Percentiles rank a stretch among this genome's conserved stretches.
These are phyloP conservation scores for Cotesia congregata DNA, from an alignment of 2,888 invertebrate genomes.

Conservation along the genomic window DNA sequence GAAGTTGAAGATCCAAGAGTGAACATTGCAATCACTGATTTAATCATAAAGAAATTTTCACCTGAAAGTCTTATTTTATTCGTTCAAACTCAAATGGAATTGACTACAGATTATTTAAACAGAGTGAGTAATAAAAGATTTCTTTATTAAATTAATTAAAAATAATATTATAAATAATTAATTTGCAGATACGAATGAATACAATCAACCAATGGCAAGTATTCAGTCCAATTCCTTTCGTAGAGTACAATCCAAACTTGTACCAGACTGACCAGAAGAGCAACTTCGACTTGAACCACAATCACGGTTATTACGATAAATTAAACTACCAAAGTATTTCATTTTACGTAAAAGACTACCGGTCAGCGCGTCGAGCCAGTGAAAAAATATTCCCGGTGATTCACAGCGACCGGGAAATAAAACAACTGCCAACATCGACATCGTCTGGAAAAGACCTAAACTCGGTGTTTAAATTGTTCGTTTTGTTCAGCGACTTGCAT, in stretches of 20 bases:
- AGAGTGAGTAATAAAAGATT: constrained; percentile 73
- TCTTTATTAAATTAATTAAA: neutral
- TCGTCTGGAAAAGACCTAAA: constrained; percentile 70
- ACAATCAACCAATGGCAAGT: constrained; percentile 91
- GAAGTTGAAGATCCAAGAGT: constrained; percentile 60
- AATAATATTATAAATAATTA: constrained; percentile 4
- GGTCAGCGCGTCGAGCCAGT: constrained; percentile 29
- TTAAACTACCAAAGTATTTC: constrained; percentile 81
- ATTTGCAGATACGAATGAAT: constrained; percentile 89
- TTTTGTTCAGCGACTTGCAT: constrained; percentile 78
- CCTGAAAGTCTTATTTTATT: constrained; percentile 82
- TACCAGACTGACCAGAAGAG: constrained; percentile 67
- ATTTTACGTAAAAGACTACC: constrained; percentile 88
- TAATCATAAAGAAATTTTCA: constrained; percentile 79
- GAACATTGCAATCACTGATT: constrained; percentile 76
- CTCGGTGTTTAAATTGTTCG: constrained; percentile 79
- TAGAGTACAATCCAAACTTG: constrained; percentile 84
- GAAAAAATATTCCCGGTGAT: constrained; percentile 74
- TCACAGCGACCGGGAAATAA: constrained; percentile 75
- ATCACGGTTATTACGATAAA: constrained; percentile 84
- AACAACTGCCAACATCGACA: constrained; percentile 72
- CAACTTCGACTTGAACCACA: constrained; percentile 79
- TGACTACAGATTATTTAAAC: constrained; percentile 89
- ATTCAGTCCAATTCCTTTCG: constrained; percentile 92
- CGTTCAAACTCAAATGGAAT: constrained; percentile 78